Evolutionary conservation across 2,797 vertebrate species (phyloP).

Genomic region (Coilia nasus): DNA sequence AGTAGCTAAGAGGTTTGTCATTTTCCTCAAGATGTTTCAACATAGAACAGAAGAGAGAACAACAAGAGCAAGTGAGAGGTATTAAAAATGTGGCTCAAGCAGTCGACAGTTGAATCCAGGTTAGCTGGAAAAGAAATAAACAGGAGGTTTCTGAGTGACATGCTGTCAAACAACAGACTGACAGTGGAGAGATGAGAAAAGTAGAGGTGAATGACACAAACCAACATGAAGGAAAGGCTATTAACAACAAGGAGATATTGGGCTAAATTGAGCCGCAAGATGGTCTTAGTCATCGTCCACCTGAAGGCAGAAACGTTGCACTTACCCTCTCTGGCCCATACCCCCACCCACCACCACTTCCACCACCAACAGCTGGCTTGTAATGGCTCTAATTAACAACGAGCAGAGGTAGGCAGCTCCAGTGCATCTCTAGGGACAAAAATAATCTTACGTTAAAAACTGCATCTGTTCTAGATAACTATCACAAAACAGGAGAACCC

Average conservation of each 20-base stretch:
- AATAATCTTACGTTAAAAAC: neutral
- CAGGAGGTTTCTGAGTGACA: too few relatives aligned
- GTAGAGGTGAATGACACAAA: neutral
- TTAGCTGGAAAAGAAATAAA: too few relatives aligned
- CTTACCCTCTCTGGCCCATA: neutral
- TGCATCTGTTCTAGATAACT: neutral
- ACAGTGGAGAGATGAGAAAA: neutral
- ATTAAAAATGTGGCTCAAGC: too few relatives aligned
- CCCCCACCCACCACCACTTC: too few relatives aligned
- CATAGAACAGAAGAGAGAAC: too few relatives aligned
- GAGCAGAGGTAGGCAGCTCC: neutral
- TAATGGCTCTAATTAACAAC: conserved; percentile 16
- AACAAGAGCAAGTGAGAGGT: too few relatives aligned
- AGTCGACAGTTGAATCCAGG: too few relatives aligned
- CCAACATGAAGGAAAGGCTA: neutral
- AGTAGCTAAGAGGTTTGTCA: too few relatives aligned
- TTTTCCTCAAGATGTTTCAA: too few relatives aligned
- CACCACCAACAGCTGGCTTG: neutral
- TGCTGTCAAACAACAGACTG: too few relatives aligned
- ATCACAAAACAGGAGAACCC: neutral
- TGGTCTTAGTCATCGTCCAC: neutral
- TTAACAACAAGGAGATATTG: neutral
- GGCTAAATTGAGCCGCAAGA: neutral
- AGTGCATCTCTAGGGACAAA: neutral
- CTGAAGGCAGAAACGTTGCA: neutral